Conservation (phyloP, 35 echinoderm and acorn worm genomes). For the Anneissia japonica region DNA sequence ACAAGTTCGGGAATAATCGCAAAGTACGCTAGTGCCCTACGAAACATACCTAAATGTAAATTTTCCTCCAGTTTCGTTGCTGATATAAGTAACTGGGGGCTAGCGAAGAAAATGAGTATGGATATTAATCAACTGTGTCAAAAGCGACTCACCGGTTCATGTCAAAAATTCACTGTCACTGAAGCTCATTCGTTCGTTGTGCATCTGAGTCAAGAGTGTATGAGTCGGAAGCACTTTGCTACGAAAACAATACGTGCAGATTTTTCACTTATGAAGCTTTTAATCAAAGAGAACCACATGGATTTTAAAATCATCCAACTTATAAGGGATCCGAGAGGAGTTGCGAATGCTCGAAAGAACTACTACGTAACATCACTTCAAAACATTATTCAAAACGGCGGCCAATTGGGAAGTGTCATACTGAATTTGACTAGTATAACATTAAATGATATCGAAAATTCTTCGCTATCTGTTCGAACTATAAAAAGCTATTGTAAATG, state of each 20-base stretch:
- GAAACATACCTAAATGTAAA: not conserved
- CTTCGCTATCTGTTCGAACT: not conserved
- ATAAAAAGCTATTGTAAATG: slow-evolving; percentile 45
- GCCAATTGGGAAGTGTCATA: not conserved
- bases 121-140: not conserved
- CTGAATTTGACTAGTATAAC: not conserved
- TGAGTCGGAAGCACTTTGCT: slow-evolving; percentile 9
- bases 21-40: not conserved
- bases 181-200: not conserved
- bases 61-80: not conserved
- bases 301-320: slow-evolving; percentile 94
- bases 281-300: slow-evolving; percentile 24
- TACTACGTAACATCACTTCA: slow-evolving; percentile 4
- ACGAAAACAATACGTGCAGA: slow-evolving; percentile 77
- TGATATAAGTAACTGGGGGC: not conserved
- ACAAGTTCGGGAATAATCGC: not conserved
- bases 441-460: not conserved
- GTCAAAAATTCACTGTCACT: not conserved
- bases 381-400: not conserved
- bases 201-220: slow-evolving; percentile 26
- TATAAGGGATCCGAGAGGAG: slow-evolving; percentile 76
- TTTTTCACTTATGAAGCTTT: slow-evolving; percentile 47
- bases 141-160: not conserved
- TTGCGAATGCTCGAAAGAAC: slow-evolving; percentile 57
- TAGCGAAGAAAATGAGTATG: not conserved